Percentiles rank a stretch among this genome's conserved stretches.
Conservation (phyloP, 64 coral and sea anemone species). For the Porites lutea region DNA sequence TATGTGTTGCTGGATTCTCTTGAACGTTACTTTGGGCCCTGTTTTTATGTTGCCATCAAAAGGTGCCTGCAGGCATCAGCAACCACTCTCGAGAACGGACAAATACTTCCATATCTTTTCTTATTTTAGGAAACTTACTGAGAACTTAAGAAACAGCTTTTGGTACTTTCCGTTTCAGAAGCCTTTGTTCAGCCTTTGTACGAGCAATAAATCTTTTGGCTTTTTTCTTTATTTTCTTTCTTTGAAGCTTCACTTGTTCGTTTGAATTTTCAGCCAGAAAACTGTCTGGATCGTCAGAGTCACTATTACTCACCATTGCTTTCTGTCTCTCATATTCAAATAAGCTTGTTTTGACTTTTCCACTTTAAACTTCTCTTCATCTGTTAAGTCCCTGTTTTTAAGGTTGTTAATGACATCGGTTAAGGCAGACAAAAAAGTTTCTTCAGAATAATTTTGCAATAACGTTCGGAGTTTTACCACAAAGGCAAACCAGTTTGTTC, state of each 20-base stretch:
- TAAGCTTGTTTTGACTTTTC: no score
- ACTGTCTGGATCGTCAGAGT: constrained; percentile 42
- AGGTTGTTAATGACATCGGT: no score
- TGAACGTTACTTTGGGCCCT: constrained; percentile 16
- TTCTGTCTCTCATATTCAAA: no score
- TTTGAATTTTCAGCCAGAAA: constrained; percentile 13
- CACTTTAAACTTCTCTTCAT: no score
- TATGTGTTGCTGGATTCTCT: constrained; percentile 19
- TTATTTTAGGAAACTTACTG: constrained; percentile 46
- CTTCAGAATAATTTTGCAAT: no score
- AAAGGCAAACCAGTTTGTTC: constrained; percentile 45
- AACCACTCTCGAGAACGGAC: constrained; percentile 41
- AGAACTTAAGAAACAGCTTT: constrained; percentile 13
- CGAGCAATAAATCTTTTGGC: constrained; percentile 8
- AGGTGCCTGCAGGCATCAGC: constrained; percentile 35
- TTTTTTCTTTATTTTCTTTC: constrained; percentile 33
- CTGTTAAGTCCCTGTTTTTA: no score
- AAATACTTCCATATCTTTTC: constrained; percentile 70
- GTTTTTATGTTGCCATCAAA: constrained; percentile 27
- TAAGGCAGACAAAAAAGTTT: no score
- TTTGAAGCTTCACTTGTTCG: constrained; percentile 28
- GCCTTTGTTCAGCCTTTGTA: constrained; percentile 1
- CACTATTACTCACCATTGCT: neutral
- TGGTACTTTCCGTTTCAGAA: constrained; percentile 54
- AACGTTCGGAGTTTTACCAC: constrained; percentile 1